Percentiles rank a stretch among this genome's conserved stretches.
Conservation (phyloP, 2,113 vertebrate genomes). For the Chascanopsetta lugubris region DNA sequence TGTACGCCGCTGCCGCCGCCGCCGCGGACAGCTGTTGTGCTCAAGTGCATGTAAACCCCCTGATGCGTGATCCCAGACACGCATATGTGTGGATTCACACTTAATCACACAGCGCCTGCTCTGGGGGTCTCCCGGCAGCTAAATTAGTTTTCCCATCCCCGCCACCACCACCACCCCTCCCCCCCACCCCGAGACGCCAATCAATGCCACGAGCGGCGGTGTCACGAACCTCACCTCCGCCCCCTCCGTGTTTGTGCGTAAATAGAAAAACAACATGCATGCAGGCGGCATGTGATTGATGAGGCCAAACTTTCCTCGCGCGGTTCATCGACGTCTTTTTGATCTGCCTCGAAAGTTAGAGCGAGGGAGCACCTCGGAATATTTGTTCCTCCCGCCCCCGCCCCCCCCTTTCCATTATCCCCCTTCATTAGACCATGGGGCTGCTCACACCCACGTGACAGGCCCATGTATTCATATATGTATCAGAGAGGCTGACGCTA, state of each 20-base stretch:
- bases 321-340: slow-evolving; percentile 61
- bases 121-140: slow-evolving; percentile 16
- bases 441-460: slow-evolving; percentile 25
- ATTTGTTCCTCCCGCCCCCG: slow-evolving; percentile 17
- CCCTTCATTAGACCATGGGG: slow-evolving; percentile 50
- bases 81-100: background rate
- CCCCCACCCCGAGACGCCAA: slow-evolving; percentile 57
- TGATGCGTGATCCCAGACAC: background rate
- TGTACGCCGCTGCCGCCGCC: background rate
- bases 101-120: slow-evolving; percentile 1
- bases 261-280: slow-evolving; percentile 55
- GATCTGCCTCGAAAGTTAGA: slow-evolving; percentile 55
- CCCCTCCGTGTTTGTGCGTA: slow-evolving; percentile 31
- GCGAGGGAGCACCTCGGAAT: slow-evolving; percentile 44
- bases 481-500: slow-evolving; percentile 53
- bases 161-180: too few relatives aligned
- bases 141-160: slow-evolving; percentile 55
- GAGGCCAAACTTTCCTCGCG: slow-evolving; percentile 50
- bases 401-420: slow-evolving; percentile 14
- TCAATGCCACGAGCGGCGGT: slow-evolving; percentile 51
- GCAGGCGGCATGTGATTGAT: slow-evolving; percentile 57
- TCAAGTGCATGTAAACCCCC: background rate
- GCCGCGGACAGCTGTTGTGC: slow-evolving; percentile 38
- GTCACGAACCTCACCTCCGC: slow-evolving; percentile 35
- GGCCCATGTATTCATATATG: slow-evolving; percentile 46